phyloP scores from a whole-genome alignment of 92 coral and sea anemone species.

The Blastomussa wellsi region DNA sequence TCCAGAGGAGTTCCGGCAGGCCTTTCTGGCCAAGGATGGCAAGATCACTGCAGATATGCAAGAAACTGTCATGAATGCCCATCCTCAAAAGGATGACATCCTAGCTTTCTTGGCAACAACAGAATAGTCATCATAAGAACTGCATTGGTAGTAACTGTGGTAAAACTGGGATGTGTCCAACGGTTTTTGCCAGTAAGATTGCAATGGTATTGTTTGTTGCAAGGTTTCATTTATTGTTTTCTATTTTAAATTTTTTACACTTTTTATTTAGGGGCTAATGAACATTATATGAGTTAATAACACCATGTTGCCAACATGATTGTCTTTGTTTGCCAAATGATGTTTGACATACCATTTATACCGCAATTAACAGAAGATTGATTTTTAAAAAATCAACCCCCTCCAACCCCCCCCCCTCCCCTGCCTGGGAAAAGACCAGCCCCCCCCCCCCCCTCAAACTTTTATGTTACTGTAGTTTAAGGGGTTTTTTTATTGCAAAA shows the following conservation, averaged over 20 bases:
- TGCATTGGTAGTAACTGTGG: background rate
- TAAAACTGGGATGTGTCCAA: background rate
- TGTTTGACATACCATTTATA: too few relatives aligned
- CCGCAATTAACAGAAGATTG: too few relatives aligned
- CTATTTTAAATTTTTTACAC: background rate
- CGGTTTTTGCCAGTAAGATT: too few relatives aligned
- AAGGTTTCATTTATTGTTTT: background rate
- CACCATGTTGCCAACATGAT: too few relatives aligned
- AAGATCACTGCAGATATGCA: constrained; percentile 10
- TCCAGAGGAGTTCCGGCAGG: constrained; percentile 10
- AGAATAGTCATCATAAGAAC: background rate
- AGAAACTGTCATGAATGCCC: constrained; percentile 19
- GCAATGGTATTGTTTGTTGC: background rate
- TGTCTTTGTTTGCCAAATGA: too few relatives aligned
- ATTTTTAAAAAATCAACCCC: too few relatives aligned
- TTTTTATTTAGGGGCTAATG: too few relatives aligned
- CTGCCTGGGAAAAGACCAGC: too few relatives aligned
- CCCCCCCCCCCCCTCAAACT: background rate
- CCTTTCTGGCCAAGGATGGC: background rate
- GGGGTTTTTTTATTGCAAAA: too few relatives aligned
- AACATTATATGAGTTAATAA: too few relatives aligned
- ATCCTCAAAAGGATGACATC: constrained; percentile 7
- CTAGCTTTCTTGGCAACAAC: constrained; percentile 15
- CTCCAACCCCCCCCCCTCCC: too few relatives aligned
- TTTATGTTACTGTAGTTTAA: too few relatives aligned